Conservation (phyloP, 2,113 vertebrate species). For the Indicator maculatus region DNA sequence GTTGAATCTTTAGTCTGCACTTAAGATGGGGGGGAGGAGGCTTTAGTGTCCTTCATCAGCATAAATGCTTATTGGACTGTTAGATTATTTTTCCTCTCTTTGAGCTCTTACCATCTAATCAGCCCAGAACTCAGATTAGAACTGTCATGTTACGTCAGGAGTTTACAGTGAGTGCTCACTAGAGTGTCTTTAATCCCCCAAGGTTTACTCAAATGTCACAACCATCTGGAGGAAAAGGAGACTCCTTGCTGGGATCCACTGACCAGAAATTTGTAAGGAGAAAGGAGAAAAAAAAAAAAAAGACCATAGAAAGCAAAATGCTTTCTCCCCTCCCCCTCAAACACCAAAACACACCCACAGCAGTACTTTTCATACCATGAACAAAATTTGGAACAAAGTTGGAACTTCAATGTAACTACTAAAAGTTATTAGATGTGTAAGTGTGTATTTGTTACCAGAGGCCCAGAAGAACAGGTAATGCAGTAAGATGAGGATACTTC, state of each 20-base stretch:
- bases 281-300: conserved; percentile 19
- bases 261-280: conserved; percentile 72
- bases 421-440: background rate
- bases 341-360: background rate
- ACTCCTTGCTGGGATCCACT: conserved; percentile 74
- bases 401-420: background rate
- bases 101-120: conserved; percentile 66
- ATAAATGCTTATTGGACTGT: conserved; percentile 18
- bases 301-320: conserved; percentile 65
- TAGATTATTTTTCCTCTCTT: background rate
- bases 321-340: background rate
- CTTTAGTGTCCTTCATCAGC: background rate
- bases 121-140: conserved; percentile 71
- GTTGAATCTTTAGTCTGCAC: background rate
- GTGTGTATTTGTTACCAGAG: background rate
- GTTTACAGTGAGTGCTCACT: conserved; percentile 72
- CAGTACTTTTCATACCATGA: background rate
- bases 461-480: background rate
- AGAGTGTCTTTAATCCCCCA: conserved; percentile 79
- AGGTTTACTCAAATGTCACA: conserved; percentile 82
- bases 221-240: conserved; percentile 78
- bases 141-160: conserved; percentile 79
- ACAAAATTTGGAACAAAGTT: background rate
- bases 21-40: background rate
- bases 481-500: background rate